Evolutionary conservation across 1,140 invertebrate species (phyloP).

Genomic region (Agrypnia vestita): DNA sequence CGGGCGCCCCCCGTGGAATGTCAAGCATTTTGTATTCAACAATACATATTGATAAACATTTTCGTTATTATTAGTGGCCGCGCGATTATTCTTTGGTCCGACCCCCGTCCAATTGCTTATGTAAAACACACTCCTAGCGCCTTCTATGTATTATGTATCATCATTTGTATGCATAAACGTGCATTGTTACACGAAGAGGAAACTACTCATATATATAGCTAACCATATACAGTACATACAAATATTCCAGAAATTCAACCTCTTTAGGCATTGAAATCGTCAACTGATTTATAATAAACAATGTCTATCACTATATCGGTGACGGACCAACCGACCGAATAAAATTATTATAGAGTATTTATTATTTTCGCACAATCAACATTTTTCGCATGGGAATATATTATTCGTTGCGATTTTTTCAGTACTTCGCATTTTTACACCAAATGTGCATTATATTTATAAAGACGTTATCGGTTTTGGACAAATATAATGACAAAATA

Average conservation of each 20-base stretch:
- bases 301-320: background rate
- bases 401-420: no score
- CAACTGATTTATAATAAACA: background rate
- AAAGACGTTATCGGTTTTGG: no score
- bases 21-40: slow-evolving; percentile 19
- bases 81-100: background rate
- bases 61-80: background rate
- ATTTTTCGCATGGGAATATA: no score
- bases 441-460: no score
- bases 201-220: slow-evolving; percentile 7
- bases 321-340: no score
- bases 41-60: slow-evolving; percentile 8
- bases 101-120: slow-evolving; percentile 7
- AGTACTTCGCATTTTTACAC: no score
- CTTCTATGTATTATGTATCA: slow-evolving; percentile 1
- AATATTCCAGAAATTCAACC: slow-evolving; percentile 24
- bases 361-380: no score
- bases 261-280: background rate
- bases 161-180: slow-evolving; percentile 40
- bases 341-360: no score
- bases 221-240: background rate
- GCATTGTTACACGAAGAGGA: slow-evolving; percentile 23
- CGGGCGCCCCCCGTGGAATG: slow-evolving; percentile 13
- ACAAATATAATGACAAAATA: no score
- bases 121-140: slow-evolving; percentile 16